Percentiles rank a stretch among this genome's conserved stretches.
Conservation (phyloP, 2,113 vertebrate species). For the Phalacrocorax pelagicus region DNA sequence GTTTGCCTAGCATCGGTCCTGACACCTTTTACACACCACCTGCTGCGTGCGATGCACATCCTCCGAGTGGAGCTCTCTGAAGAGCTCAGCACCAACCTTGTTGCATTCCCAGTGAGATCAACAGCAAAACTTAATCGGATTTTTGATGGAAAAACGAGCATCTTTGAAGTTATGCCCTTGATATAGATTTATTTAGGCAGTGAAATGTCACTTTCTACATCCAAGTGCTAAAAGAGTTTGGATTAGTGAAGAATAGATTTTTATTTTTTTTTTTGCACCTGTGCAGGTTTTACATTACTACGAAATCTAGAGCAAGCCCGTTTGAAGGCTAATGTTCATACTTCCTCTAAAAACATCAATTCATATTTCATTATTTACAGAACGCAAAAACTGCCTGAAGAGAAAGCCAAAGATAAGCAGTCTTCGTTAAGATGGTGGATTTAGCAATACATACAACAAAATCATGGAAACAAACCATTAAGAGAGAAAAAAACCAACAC, state of each 20-base stretch:
- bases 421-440: neutral
- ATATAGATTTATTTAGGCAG: conserved; percentile 10
- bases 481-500: neutral
- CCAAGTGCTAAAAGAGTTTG: neutral
- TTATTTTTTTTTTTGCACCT: neutral
- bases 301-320: neutral
- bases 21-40: neutral
- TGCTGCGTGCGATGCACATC: neutral
- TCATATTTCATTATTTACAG: neutral
- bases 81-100: neutral
- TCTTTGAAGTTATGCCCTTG: neutral
- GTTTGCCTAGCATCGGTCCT: neutral
- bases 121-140: neutral
- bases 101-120: neutral
- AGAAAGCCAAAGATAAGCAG: neutral
- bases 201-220: neutral
- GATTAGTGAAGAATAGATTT: neutral
- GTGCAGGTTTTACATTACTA: neutral
- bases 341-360: neutral
- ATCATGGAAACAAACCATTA: neutral
- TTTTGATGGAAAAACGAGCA: conserved; percentile 38
- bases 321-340: neutral
- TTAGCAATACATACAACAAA: neutral
- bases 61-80: neutral
- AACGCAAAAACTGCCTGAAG: neutral